phyloP scores from a whole-genome alignment of 2,113 vertebrate genomes.

The Pygoscelis adeliae region DNA sequence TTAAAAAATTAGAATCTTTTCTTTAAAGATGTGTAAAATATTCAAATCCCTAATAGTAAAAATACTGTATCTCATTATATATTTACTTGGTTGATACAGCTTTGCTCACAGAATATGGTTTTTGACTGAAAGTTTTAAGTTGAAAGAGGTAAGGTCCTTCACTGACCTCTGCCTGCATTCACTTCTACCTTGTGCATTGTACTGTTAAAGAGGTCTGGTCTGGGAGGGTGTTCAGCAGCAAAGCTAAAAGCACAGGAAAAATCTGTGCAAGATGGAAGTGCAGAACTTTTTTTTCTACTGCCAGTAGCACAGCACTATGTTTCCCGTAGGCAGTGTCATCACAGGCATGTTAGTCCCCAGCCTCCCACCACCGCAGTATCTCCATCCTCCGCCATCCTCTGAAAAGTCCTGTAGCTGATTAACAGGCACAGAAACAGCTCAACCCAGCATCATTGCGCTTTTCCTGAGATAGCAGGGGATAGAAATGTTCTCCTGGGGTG shows the following conservation, averaged over 20 bases:
- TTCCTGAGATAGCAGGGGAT: not conserved
- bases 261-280: not conserved
- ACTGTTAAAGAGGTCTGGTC: not conserved
- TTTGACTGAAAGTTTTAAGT: not conserved
- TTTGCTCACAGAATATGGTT: not conserved
- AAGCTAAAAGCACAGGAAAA: not conserved
- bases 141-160: not conserved
- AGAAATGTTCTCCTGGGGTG: not conserved
- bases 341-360: not conserved
- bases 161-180: not conserved
- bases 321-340: not conserved
- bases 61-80: not conserved
- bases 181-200: not conserved
- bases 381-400: not conserved
- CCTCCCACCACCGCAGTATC: not conserved
- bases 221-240: not conserved
- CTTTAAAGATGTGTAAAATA: not conserved
- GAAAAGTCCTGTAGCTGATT: not conserved
- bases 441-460: rapidly evolving
- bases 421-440: not conserved
- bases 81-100: not conserved
- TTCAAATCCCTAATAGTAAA: not conserved
- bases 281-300: not conserved
- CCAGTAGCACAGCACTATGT: not conserved
- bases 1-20: not conserved